Percentiles rank a stretch among this genome's conserved stretches.
Conservation (phyloP, 2,113 vertebrate species). For the Strix uralensis region DNA sequence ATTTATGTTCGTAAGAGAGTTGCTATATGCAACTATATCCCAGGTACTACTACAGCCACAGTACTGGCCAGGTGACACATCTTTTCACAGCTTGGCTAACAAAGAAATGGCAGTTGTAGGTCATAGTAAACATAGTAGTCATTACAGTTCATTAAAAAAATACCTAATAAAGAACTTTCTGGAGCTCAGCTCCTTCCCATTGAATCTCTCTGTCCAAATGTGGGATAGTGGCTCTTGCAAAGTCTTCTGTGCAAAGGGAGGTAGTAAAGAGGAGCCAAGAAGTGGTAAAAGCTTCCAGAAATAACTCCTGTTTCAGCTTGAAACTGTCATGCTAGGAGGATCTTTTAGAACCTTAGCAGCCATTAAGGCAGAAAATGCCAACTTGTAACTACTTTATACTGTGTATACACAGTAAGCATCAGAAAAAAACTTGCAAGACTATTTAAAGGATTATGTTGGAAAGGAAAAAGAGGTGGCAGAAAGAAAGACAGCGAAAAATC, state of each 20-base stretch:
- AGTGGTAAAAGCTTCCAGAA: neutral
- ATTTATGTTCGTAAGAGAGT: neutral
- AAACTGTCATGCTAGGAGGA: neutral
- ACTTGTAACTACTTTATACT: neutral
- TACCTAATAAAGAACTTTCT: neutral
- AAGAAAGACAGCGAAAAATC: neutral
- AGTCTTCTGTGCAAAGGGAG: neutral
- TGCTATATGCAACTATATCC: neutral
- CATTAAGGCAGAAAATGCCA: neutral
- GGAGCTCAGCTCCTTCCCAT: neutral
- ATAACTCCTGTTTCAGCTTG: neutral
- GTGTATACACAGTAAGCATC: neutral
- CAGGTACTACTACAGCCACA: neutral
- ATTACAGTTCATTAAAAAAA: neutral
- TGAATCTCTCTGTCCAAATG: neutral
- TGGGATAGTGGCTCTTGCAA: neutral
- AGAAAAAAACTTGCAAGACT: neutral
- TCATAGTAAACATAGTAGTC: neutral
- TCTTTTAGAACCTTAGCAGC: neutral
- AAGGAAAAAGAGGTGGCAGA: neutral
- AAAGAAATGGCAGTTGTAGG: neutral
- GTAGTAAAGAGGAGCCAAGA: neutral
- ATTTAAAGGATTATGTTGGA: neutral
- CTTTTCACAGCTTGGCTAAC: neutral
- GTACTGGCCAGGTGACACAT: neutral